Evolutionary conservation across 2,888 invertebrate species (phyloP).

Genomic region (Lobophora halterata): DNA sequence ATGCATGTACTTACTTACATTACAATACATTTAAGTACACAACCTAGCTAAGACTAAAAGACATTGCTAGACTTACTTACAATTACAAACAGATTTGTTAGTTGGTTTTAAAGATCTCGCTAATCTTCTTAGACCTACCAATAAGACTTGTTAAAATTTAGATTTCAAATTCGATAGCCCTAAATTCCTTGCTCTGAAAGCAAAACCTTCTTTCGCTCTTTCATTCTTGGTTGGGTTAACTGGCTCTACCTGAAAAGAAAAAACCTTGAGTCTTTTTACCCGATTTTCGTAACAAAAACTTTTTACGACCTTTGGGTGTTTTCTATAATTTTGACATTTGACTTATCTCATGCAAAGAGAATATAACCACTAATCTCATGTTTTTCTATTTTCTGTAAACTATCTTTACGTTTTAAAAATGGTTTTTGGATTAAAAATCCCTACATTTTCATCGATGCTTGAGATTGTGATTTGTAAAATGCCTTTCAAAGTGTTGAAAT

Average conservation of each 20-base stretch:
- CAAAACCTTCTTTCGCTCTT: conserved; percentile 50
- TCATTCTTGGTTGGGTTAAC: conserved; percentile 55
- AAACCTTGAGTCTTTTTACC: too few species aligned
- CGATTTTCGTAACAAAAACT: too few species aligned
- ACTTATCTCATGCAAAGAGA: background rate
- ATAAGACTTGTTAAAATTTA: conserved; percentile 52
- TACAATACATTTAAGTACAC: too few species aligned
- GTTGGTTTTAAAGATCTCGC: too few species aligned
- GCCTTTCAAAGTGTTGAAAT: conserved; percentile 6
- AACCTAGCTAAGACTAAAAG: too few species aligned
- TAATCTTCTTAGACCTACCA: conserved; percentile 24
- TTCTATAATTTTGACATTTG: too few species aligned
- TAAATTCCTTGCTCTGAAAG: conserved; percentile 55
- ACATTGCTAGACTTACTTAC: too few species aligned
- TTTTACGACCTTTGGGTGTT: too few species aligned
- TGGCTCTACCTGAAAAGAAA: conserved; percentile 62
- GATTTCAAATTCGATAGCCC: conserved; percentile 56
- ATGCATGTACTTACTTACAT: too few species aligned
- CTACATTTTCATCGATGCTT: conserved; percentile 9
- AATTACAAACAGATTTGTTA: too few species aligned
- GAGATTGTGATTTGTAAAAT: conserved; percentile 9
- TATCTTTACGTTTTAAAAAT: conserved; percentile 1
- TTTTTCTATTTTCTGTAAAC: background rate
- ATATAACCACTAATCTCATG: background rate
- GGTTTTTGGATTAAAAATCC: conserved; percentile 7